phyloP scores from a whole-genome alignment of 2,888 invertebrate species.

The Thyatira batis region DNA sequence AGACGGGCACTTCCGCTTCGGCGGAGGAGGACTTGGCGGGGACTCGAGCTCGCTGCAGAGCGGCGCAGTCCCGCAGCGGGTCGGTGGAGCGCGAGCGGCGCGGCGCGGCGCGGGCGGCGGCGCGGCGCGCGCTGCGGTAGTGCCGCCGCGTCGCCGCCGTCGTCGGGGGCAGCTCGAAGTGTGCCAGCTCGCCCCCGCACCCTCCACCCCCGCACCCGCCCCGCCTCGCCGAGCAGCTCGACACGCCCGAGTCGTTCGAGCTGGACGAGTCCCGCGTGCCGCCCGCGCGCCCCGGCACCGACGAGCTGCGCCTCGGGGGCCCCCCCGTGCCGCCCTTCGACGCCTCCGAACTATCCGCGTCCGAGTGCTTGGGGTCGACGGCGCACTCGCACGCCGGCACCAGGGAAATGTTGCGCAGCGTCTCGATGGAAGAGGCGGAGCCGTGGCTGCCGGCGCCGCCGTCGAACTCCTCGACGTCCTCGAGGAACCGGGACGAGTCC shows the following conservation, averaged over 20 bases:
- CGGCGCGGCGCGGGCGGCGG: constrained; percentile 81
- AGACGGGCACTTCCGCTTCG: constrained; percentile 88
- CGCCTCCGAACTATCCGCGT: constrained; percentile 70
- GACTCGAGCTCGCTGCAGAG: constrained; percentile 81
- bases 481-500: constrained; percentile 87
- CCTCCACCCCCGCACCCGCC: constrained; percentile 73
- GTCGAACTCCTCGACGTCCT: constrained; percentile 81
- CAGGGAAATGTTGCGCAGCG: constrained; percentile 62
- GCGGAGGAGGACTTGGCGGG: constrained; percentile 88
- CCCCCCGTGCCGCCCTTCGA: constrained; percentile 41
- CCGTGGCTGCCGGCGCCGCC: constrained; percentile 67
- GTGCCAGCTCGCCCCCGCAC: constrained; percentile 70
- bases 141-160: constrained; percentile 78
- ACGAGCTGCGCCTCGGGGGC: constrained; percentile 39
- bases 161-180: constrained; percentile 84
- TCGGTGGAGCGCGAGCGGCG: constrained; percentile 87
- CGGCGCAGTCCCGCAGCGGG: constrained; percentile 80
- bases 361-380: constrained; percentile 56
- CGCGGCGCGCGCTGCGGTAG: constrained; percentile 81
- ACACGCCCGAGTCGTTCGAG: constrained; percentile 91
- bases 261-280: constrained; percentile 90
- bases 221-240: constrained; percentile 84
- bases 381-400: constrained; percentile 58
- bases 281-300: constrained; percentile 85
- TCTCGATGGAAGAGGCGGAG: constrained; percentile 76